Conservation (phyloP, 2,113 vertebrate genomes). For the Chinchilla lanigera region DNA sequence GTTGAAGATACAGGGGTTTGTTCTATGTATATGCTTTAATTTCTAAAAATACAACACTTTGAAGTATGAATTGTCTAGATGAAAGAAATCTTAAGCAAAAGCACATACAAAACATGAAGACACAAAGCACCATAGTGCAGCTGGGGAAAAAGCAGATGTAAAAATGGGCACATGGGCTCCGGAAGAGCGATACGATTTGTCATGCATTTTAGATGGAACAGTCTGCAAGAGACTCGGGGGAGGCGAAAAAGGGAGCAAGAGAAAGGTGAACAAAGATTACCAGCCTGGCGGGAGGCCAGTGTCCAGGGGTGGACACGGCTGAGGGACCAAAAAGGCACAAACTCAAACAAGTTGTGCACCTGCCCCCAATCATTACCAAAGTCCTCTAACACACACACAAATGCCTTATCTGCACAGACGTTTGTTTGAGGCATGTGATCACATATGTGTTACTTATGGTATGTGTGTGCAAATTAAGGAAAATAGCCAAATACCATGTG, state of each 20-base stretch:
- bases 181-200: not conserved
- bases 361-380: not conserved
- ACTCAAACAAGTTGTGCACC: fast-evolving
- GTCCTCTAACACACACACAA: too few relatives aligned
- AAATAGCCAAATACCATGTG: not conserved
- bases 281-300: fast-evolving
- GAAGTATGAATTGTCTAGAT: not conserved
- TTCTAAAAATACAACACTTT: not conserved
- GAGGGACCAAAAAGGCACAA: fast-evolving
- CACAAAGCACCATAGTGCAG: fast-evolving
- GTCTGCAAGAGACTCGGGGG: not conserved
- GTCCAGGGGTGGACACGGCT: not conserved
- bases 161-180: not conserved
- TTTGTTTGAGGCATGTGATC: not conserved
- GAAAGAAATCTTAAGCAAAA: not conserved
- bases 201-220: not conserved
- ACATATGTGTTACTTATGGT: not conserved
- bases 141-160: fast-evolving
- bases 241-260: not conserved
- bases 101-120: fast-evolving
- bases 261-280: not conserved
- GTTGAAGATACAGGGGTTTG: not conserved
- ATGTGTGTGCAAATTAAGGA: not conserved
- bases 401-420: not conserved
- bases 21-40: not conserved